These are phyloP conservation scores for Helarctos malayanus DNA, from an alignment of 2,797 vertebrate species.

Conservation along the genomic window DNA sequence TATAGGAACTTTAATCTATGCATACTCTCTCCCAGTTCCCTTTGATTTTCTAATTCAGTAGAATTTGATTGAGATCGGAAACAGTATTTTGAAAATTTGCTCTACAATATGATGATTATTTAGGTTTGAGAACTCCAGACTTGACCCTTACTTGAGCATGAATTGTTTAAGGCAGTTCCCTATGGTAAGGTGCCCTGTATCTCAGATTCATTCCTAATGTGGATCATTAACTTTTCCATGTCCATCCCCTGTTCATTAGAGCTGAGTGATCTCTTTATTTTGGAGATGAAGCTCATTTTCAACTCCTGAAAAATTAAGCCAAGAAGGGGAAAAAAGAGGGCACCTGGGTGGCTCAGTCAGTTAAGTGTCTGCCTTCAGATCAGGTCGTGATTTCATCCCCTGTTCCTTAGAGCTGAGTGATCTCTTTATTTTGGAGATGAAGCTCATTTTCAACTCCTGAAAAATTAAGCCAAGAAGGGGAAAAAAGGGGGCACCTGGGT, in stretches of 20 bases:
- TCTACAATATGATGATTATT: conserved; percentile 24
- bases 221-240: conserved; percentile 26
- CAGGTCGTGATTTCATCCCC: too few relatives aligned
- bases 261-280: background rate
- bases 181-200: background rate
- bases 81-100: background rate
- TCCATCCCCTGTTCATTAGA: background rate
- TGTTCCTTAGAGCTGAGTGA: background rate
- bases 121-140: background rate
- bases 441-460: background rate
- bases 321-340: too few relatives aligned
- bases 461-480: background rate
- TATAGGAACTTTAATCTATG: background rate
- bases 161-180: background rate
- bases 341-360: too few relatives aligned
- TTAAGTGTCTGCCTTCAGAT: too few relatives aligned
- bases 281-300: background rate
- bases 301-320: too few relatives aligned
- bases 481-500: background rate
- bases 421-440: background rate
- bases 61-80: background rate
- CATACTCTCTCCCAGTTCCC: background rate
- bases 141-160: background rate
- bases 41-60: conserved; percentile 9
- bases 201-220: background rate